phyloP scores from a whole-genome alignment of 2,797 vertebrate genomes.

The Pangasius djambal region DNA sequence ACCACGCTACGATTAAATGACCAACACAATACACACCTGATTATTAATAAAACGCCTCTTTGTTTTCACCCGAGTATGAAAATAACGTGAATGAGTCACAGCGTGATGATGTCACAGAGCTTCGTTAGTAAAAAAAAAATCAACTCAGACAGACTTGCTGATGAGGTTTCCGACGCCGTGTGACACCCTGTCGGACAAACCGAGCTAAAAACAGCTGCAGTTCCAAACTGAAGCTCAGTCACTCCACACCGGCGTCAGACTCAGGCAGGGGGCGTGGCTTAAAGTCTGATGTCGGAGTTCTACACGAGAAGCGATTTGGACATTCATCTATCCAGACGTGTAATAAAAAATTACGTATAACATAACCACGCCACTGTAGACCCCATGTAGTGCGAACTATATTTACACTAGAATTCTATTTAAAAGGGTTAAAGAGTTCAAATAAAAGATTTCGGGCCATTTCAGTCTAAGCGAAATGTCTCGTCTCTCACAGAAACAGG shows the following conservation, averaged over 20 bases:
- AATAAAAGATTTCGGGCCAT: not conserved
- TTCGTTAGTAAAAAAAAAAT: not conserved
- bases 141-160: not conserved
- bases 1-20: constrained; percentile 6
- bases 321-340: not conserved
- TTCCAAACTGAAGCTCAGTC: not conserved
- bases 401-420: not conserved
- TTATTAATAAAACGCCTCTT: constrained; percentile 30
- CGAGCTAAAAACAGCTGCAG: not conserved
- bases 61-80: constrained; percentile 1
- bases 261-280: not conserved
- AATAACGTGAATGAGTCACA: not conserved
- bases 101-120: not conserved
- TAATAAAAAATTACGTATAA: not conserved
- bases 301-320: not conserved
- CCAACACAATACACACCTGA: not conserved
- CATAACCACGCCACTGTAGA: too few relatives aligned
- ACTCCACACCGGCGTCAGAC: not conserved
- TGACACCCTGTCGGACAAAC: not conserved
- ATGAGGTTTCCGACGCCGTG: not conserved
- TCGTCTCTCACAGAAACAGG: not conserved
- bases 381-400: not conserved
- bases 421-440: not conserved
- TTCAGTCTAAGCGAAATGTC: not conserved
- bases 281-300: not conserved